These are phyloP conservation scores for Noctilio leporinus DNA, from an alignment of 2,113 vertebrate species.

Conservation along the genomic window DNA sequence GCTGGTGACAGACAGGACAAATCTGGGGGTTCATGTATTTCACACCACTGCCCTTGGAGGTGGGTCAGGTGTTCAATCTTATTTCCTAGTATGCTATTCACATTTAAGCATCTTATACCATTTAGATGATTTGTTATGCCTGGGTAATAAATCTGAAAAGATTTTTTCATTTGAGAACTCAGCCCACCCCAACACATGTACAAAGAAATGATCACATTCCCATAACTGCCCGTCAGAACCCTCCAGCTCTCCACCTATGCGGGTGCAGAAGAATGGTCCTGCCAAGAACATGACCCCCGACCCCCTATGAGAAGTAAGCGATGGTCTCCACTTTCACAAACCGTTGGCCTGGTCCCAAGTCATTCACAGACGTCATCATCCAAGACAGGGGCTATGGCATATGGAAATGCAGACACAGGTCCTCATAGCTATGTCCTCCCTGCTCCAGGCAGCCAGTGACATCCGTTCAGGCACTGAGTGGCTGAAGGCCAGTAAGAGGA, in stretches of 20 bases:
- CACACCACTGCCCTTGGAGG: background rate
- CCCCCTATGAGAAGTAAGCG: background rate
- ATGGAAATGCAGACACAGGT: background rate
- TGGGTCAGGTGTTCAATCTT: background rate
- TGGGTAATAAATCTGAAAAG: background rate
- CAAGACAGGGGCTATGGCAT: background rate
- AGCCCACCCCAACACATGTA: background rate
- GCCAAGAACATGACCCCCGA: background rate
- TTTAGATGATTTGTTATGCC: conserved; percentile 2
- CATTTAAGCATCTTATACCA: background rate
- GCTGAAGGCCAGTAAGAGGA: background rate
- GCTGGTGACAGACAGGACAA: fast-evolving
- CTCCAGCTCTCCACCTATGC: background rate
- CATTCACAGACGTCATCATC: background rate
- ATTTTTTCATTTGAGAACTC: background rate
- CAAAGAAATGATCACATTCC: background rate
- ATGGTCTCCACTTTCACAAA: background rate
- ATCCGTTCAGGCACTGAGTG: background rate
- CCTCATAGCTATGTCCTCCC: background rate
- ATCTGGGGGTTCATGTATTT: background rate
- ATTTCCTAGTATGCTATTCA: background rate
- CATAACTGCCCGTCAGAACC: background rate
- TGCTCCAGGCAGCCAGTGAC: background rate
- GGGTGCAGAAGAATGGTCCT: background rate
- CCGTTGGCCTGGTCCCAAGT: background rate